Conservation (phyloP, 2,113 vertebrate genomes). For the Brachionichthys hirsutus region DNA sequence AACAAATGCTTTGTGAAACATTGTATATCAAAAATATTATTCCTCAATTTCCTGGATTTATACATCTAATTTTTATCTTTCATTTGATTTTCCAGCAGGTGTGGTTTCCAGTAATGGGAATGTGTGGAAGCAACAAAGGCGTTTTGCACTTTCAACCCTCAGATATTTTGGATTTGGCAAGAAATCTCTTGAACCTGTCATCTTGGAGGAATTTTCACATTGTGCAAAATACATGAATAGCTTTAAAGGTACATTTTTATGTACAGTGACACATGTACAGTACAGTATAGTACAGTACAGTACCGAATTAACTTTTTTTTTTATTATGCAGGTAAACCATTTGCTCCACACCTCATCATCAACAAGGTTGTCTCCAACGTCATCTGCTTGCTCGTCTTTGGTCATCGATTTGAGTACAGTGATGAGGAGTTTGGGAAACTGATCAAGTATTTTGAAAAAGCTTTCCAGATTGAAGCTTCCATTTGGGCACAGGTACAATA, state of each 20-base stretch:
- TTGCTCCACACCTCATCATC: slow-evolving; percentile 76
- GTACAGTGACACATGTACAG: fast-evolving
- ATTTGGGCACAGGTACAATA: slow-evolving; percentile 68
- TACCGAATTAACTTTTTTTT: neutral
- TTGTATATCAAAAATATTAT: too few species aligned
- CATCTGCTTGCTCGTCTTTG: slow-evolving; percentile 83
- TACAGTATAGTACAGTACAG: neutral
- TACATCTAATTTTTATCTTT: neutral
- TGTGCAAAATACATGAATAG: slow-evolving; percentile 16
- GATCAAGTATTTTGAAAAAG: slow-evolving; percentile 62
- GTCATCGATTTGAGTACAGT: slow-evolving; percentile 79
- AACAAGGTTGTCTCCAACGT: slow-evolving; percentile 82
- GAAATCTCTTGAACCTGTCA: slow-evolving; percentile 72
- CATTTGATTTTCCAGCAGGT: slow-evolving; percentile 29
- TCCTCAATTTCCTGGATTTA: too few species aligned
- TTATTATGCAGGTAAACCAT: slow-evolving; percentile 35
- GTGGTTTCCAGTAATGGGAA: slow-evolving; percentile 44
- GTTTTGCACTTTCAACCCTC: slow-evolving; percentile 73
- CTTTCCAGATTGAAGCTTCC: slow-evolving; percentile 36
- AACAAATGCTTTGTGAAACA: too few species aligned
- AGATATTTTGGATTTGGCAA: slow-evolving; percentile 80
- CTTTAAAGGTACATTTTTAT: slow-evolving; percentile 22
- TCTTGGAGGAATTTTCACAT: slow-evolving; percentile 73
- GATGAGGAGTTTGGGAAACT: slow-evolving; percentile 76
- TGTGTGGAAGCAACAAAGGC: slow-evolving; percentile 75